Evolutionary conservation across 2,797 vertebrate genomes (phyloP).

Genomic region (Iguana delicatissima): DNA sequence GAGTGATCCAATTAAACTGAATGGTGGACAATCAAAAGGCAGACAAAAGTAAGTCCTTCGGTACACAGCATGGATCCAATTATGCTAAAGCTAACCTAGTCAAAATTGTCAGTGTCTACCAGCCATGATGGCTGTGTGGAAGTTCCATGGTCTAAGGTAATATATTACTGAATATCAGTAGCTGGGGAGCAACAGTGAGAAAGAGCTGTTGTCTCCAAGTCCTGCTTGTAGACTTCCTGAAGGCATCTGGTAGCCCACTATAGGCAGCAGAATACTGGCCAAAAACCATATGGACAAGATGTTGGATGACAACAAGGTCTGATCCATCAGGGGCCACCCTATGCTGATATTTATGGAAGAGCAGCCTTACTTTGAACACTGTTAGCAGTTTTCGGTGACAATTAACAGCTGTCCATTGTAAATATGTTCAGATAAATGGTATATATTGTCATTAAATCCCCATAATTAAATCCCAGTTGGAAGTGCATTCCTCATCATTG

Average conservation of each 20-base stretch:
- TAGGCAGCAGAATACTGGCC: background rate
- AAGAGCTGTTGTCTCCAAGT: background rate
- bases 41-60: background rate
- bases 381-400: slow-evolving; percentile 4
- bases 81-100: too few species aligned
- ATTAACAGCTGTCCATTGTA: slow-evolving; percentile 35
- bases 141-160: background rate
- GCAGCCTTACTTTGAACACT: background rate
- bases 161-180: background rate
- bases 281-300: background rate
- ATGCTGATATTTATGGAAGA: background rate
- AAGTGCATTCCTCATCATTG: slow-evolving; percentile 51
- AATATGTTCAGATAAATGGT: slow-evolving; percentile 20
- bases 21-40: background rate
- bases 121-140: background rate
- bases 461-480: slow-evolving; percentile 50
- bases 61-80: background rate
- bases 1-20: background rate
- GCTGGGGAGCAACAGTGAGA: background rate
- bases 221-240: background rate
- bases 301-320: background rate
- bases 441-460: slow-evolving; percentile 32
- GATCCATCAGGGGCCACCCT: background rate
- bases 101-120: background rate
- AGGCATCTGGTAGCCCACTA: background rate